Base-by-base conservation (phyloP, 1,140 invertebrate genomes). In the Hylyphantes graminicola region DNA sequence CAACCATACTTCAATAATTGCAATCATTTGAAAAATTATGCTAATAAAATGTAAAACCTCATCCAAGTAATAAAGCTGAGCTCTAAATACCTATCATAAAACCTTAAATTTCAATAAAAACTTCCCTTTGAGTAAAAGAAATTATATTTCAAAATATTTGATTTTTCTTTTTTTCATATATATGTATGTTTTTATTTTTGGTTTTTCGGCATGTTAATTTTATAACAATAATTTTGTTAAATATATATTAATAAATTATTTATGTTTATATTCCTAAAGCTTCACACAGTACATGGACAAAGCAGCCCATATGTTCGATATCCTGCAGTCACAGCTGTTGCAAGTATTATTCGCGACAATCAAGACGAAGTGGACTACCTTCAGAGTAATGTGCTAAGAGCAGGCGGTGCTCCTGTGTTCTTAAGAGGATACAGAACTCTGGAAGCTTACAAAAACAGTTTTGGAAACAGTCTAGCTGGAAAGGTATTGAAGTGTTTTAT, bases 401-500 rank as follows among this genome's bases (percentile, higher is more conserved):
- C 65, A 17, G 82, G 82, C 7, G 82, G 82, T 19, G n/a, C 70
- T 54, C 54, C 73, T 17, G 51, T 53, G 5, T 85, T 70, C 63
- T 54, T 77, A 3, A 57, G 53, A 48, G 64, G 82, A 1, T 85
- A 85, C 55, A 85, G 63, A 53, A 50, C 73, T 12, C 65, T 85
- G 70, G 82, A 85, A 53, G 53, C 73, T 11, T 85, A 85, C n/a
- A 85, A 85, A 61, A 63, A 57, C 10, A 76, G 73, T 57, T 85
- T 76, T 76, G 82, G 74, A 54, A 15, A 85, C 11, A 85, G 82
- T 67, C 61, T 70, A 21, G 65, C 63, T 59, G 82, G 82, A 51
- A 76, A 76, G 50, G 74, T 85, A 35, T 35, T 35, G 1, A 35
- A 35, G 1, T 35, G 35, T 35, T 35, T 35, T 35, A 35, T 35